Evolutionary conservation across 2,113 vertebrate species (phyloP), one percentile per base, ranked within the genome.

Genomic region (Camelus bactrianus): DNA sequence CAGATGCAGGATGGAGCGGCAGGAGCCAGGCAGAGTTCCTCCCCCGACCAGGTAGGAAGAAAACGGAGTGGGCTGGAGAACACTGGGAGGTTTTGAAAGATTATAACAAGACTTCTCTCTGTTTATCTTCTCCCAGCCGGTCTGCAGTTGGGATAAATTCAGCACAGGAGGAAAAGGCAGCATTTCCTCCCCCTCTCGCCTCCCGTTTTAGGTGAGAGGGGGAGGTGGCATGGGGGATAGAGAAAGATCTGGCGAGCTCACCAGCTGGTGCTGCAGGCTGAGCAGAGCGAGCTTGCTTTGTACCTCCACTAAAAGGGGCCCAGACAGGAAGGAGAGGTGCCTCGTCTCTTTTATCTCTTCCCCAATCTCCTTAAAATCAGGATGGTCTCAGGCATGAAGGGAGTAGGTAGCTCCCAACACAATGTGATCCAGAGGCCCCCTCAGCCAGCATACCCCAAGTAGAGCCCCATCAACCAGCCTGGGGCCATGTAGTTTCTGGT

Each of bases 141-240:
- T 97, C 93, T 93, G 97, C 94, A 92, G 82, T 90, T 67, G 82
- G 94, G 93, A 97, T 97, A 98, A 98, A 97, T 98, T 97, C 97
- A 96, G 97, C 94, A 88, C 94, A 94, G 94, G 95, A 97, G 95
- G 89, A 94, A 96, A 89, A 97, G 75, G 64, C 94, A 91, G 89
- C 35, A 26, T 89, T 94, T 75, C 97, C 95, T 97, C 98, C 98
- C 83, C 98, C 97, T 94, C 88, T 95, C 97, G 94, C 93, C 95
- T 97, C 96, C 94, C 98, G 28, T 98, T 98, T 98, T 98, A 98
- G 98, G 97, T 97, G 93, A 97, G 97, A 98, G 97, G 97, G 97
- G 97, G 97, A 94, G 98, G 97, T 97, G 94, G 91, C 91, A 95
- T 84, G 98, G 97, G 97, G 96, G 95, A 79, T 90, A 94, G 96